Percentiles rank a stretch among this genome's conserved stretches.
Conservation (phyloP, 2,888 invertebrate species). For the Chymomyza amoena region DNA sequence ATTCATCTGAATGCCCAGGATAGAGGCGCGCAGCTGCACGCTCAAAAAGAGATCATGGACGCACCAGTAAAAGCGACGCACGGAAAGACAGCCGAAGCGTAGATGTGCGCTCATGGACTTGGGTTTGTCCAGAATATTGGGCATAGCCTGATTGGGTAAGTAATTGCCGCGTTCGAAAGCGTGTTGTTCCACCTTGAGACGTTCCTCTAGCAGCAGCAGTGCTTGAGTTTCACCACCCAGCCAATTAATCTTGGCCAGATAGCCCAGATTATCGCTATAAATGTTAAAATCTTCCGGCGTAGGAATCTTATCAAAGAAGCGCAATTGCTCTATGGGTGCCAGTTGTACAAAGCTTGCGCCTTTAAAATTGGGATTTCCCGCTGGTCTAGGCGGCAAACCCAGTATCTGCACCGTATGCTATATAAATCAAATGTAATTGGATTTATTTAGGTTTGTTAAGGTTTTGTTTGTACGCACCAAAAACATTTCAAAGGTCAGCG, state of each 20-base stretch:
- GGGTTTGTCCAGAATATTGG: conserved; percentile 84
- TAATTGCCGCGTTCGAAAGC: conserved; percentile 81
- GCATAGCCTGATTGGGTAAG: conserved; percentile 85
- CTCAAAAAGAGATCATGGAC: conserved; percentile 83
- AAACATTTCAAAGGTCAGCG: conserved; percentile 86
- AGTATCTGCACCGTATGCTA: conserved; percentile 83
- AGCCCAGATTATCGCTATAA: conserved; percentile 78
- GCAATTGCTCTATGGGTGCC: conserved; percentile 79
- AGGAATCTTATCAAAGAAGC: conserved; percentile 81
- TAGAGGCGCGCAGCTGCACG: conserved; percentile 79
- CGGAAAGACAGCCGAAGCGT: conserved; percentile 86
- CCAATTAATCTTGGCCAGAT: conserved; percentile 80
- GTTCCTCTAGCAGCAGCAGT: conserved; percentile 80
- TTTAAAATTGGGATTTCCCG: conserved; percentile 78
- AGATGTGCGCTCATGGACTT: conserved; percentile 86
- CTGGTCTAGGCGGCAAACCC: conserved; percentile 82
- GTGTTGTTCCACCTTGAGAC: conserved; percentile 81
- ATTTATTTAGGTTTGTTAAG: not conserved
- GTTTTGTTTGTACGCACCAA: conserved; percentile 79
- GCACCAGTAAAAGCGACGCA: conserved; percentile 86
- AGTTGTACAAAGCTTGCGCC: conserved; percentile 80
- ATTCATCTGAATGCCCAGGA: conserved; percentile 57
- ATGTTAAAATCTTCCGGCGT: conserved; percentile 82
- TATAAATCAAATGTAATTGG: not conserved
- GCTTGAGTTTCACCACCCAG: conserved; percentile 85